These are phyloP conservation scores for Epinephelus lanceolatus DNA, from an alignment of 2,113 vertebrate species.

Conservation along the genomic window DNA sequence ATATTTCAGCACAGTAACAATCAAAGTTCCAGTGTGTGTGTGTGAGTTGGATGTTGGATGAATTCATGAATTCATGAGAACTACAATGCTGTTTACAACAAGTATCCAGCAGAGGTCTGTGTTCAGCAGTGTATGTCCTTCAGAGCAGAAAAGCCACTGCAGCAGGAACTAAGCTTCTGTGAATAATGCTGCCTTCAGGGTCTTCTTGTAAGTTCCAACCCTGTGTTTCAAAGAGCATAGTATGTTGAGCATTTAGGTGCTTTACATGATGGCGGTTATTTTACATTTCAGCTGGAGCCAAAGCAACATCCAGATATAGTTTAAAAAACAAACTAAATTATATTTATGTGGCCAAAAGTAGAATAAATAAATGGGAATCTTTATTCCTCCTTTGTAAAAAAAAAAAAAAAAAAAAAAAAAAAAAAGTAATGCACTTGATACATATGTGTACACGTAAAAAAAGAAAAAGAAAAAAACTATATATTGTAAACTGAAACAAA, in stretches of 20 bases:
- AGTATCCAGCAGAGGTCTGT: conserved; percentile 66
- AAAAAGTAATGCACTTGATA: background rate
- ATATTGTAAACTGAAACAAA: background rate
- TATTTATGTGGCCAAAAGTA: background rate
- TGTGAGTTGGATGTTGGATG: background rate
- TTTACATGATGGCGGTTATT: background rate
- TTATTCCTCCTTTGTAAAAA: background rate
- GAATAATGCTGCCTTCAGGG: background rate
- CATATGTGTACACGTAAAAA: too few relatives aligned
- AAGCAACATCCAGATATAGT: background rate
- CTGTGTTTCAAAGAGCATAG: background rate
- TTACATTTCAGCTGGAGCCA: background rate
- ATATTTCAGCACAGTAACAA: too few relatives aligned
- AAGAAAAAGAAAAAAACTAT: background rate
- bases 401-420: background rate
- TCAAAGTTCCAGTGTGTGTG: too few relatives aligned
- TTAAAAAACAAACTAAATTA: background rate
- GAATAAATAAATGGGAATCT: background rate
- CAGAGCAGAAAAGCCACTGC: background rate
- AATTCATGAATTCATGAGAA: background rate
- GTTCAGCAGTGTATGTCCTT: conserved; percentile 48
- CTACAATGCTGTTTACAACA: conserved; percentile 1
- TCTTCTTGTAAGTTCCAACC: background rate
- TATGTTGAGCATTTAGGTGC: background rate
- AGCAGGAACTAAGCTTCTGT: conserved; percentile 2